Evolutionary conservation across 2,113 vertebrate species (phyloP), one percentile per base, ranked within the genome.

Genomic region (Myotis brandtii): DNA sequence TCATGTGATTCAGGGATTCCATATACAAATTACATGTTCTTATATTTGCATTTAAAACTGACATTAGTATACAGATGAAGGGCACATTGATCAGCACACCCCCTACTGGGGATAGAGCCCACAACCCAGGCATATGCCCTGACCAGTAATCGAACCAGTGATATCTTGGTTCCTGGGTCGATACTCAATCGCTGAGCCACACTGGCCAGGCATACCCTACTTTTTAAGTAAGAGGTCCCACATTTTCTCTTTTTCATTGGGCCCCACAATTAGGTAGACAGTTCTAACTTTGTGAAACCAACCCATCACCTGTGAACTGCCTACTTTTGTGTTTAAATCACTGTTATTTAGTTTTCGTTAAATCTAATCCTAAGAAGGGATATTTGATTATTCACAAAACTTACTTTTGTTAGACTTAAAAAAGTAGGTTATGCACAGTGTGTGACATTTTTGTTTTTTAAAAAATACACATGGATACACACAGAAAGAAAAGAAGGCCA

Each of bases 31-130:
- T 62, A 95, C 76, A 64, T 88, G 25, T 43, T 67, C n/a, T 82
- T 81, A n/a, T 40, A 56, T 76, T 80, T 91, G 50, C 72, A 81
- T 88, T 89, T 56, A 75, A 76, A 62, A 80, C 79, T 69, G n/a
- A 8, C 32, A 16, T 48, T 70, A 34, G 52, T 66, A 66, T 34
- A 84, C 91, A 95, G 40, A 89, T 5, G 56, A 75, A 87, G 46
- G 32, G 52, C 72, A 87, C 43, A 43, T 43, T 43, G 43, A 43
- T 43, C 43, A 43, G 43, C 25, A 62, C 25, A 62, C 9, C 10
- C 23, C 9, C 10, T 27, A 11, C 59, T 10, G 25, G 59, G 59
- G 23, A 62, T 27, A 12, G 59, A 27, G 25, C 25, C 23, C 23
- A 25, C 9, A 62, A 62, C 59, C 59, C 59, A 62, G 59, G 25